These are phyloP conservation scores for Stigmatopora nigra DNA, from an alignment of 2,113 vertebrate species.

Conservation along the genomic window DNA sequence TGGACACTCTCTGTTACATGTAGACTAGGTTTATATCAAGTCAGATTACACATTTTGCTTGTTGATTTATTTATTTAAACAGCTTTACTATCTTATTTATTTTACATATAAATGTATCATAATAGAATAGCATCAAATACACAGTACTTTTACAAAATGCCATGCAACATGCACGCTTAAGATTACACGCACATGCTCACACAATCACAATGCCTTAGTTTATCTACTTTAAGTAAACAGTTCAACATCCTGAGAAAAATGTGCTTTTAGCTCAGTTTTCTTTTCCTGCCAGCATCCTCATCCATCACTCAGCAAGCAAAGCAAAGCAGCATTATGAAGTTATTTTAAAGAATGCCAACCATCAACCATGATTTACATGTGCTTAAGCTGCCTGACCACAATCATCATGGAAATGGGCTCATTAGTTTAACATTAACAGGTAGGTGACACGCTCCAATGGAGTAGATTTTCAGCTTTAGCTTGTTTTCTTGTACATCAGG, in stretches of 20 bases:
- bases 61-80: neutral
- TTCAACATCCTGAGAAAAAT: conserved; percentile 4
- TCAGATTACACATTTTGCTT: neutral
- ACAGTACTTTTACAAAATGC: neutral
- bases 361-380: conserved; percentile 19
- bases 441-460: conserved; percentile 70
- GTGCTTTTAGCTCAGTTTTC: conserved; percentile 3
- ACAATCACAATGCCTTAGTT: conserved; percentile 10
- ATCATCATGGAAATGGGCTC: conserved; percentile 66
- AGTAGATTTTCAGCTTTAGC: conserved; percentile 49
- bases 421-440: conserved; percentile 76
- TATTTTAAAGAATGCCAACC: conserved; percentile 6
- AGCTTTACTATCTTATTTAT: no score
- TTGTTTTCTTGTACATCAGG: conserved; percentile 53
- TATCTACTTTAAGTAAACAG: conserved; percentile 3
- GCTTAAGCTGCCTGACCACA: conserved; percentile 49
- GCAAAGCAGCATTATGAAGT: neutral
- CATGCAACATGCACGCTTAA: neutral
- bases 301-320: conserved; percentile 10
- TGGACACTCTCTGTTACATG: no score
- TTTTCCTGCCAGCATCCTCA: conserved; percentile 9
- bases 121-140: conserved; percentile 1
- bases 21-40: conserved; percentile 9
- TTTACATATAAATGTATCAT: neutral
- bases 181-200: conserved; percentile 1